Evolutionary conservation across 2,113 vertebrate genomes (phyloP).

Genomic region (Rhegmatorhina hoffmannsi): DNA sequence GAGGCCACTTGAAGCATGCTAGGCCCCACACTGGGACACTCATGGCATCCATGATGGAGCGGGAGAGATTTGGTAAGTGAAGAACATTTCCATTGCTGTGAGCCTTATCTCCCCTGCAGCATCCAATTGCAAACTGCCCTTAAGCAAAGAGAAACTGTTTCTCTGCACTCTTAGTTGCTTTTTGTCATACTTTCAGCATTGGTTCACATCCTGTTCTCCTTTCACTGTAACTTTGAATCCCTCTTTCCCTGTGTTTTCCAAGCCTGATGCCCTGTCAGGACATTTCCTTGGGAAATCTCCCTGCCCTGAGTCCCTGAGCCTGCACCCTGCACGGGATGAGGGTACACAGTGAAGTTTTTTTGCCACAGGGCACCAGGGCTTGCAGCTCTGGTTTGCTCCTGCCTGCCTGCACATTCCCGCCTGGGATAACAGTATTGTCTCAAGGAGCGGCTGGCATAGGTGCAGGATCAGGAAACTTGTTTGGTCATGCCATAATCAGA

Average conservation of each 20-base stretch:
- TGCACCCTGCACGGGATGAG: neutral
- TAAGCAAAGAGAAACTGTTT: neutral
- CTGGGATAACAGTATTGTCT: slow-evolving; percentile 65
- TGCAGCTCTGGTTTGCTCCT: neutral
- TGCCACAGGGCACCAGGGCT: neutral
- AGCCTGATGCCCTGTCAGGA: neutral
- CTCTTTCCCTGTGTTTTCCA: neutral
- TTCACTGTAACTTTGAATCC: neutral
- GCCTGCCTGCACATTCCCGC: slow-evolving; percentile 19
- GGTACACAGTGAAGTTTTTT: neutral
- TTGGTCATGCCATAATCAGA: slow-evolving; percentile 39
- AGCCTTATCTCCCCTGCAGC: neutral
- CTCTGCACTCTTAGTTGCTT: neutral
- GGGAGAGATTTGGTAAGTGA: neutral
- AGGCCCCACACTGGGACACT: neutral
- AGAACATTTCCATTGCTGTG: too few species aligned
- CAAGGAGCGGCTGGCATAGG: slow-evolving; percentile 36
- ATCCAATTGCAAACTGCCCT: neutral
- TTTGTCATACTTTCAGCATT: neutral
- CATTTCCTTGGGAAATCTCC: neutral
- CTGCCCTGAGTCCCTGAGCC: neutral
- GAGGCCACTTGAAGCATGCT: accelerated
- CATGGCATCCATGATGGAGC: accelerated
- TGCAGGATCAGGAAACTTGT: slow-evolving; percentile 42
- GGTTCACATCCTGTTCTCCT: neutral